Evolutionary conservation across 2,888 invertebrate species (phyloP).

Genomic region (Beris morrisii): DNA sequence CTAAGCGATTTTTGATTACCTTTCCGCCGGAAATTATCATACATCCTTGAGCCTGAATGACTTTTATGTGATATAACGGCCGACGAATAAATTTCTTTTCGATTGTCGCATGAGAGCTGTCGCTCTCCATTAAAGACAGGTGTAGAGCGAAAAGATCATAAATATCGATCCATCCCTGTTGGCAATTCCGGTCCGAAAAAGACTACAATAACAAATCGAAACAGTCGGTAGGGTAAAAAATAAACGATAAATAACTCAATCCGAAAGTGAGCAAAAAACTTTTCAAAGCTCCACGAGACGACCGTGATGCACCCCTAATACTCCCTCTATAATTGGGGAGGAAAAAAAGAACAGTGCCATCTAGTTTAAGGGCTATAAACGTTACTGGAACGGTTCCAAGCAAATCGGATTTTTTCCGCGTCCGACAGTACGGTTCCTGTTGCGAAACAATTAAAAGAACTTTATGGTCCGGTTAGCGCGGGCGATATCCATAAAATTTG

Average conservation of each 20-base stretch:
- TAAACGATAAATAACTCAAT: conserved; percentile 25
- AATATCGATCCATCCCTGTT: conserved; percentile 15
- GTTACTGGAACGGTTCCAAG: no score
- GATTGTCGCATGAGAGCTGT: conserved; percentile 25
- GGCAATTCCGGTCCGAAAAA: conserved; percentile 3
- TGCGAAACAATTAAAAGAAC: conserved; percentile 31
- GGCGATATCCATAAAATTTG: conserved; percentile 37
- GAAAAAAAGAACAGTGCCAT: no score
- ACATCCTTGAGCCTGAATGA: conserved; percentile 57
- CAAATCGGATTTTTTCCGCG: no score
- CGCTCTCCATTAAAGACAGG: conserved; percentile 20
- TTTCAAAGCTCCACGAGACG: no score
- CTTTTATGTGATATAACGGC: conserved; percentile 44
- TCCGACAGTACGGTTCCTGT: no score
- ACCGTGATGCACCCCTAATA: no score
- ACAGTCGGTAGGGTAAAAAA: conserved; percentile 4
- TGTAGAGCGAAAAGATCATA: conserved; percentile 24
- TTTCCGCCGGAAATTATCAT: conserved; percentile 58
- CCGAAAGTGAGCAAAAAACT: not conserved
- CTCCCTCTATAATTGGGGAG: no score
- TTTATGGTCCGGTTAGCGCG: conserved; percentile 33
- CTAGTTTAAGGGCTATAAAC: no score
- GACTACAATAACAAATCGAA: conserved; percentile 14
- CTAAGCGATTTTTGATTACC: conserved; percentile 59
- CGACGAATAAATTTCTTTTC: conserved; percentile 34